Conservation (phyloP, 2,113 vertebrate species). For the Pristiophorus japonicus region DNA sequence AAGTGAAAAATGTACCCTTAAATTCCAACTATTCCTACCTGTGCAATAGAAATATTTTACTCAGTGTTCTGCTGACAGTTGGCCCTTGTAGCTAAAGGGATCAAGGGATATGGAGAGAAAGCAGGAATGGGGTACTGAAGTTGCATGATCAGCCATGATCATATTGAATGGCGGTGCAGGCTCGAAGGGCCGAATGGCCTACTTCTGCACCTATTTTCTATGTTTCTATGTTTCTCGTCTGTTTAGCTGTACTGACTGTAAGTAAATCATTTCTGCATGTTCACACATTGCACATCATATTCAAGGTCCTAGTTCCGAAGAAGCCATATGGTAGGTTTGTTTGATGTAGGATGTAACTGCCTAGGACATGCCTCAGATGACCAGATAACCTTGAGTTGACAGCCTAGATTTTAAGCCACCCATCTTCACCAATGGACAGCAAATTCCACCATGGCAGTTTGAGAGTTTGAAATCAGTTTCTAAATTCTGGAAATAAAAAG, state of each 20-base stretch:
- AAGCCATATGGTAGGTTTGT: too few relatives aligned
- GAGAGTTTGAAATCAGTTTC: background rate
- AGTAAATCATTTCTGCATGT: background rate
- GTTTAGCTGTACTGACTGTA: background rate
- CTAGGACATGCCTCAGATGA: background rate
- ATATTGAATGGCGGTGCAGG: too few relatives aligned
- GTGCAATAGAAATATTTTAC: background rate
- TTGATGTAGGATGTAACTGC: too few relatives aligned
- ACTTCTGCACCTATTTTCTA: too few relatives aligned
- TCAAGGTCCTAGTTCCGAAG: background rate
- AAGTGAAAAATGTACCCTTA: background rate
- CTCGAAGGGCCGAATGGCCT: too few relatives aligned
- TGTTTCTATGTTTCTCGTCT: too few relatives aligned
- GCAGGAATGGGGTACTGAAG: too few relatives aligned
- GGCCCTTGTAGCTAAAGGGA: too few relatives aligned
- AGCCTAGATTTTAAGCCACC: background rate
- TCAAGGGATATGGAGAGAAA: too few relatives aligned
- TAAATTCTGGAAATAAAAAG: background rate
- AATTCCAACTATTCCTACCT: background rate
- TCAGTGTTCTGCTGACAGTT: background rate
- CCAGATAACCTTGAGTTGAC: background rate
- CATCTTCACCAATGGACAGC: background rate
- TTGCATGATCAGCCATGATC: too few relatives aligned
- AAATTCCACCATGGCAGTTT: background rate
- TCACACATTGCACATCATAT: background rate